These are phyloP conservation scores for Sceloporus tristichus DNA, from an alignment of 2,113 vertebrate genomes.

Conservation along the genomic window DNA sequence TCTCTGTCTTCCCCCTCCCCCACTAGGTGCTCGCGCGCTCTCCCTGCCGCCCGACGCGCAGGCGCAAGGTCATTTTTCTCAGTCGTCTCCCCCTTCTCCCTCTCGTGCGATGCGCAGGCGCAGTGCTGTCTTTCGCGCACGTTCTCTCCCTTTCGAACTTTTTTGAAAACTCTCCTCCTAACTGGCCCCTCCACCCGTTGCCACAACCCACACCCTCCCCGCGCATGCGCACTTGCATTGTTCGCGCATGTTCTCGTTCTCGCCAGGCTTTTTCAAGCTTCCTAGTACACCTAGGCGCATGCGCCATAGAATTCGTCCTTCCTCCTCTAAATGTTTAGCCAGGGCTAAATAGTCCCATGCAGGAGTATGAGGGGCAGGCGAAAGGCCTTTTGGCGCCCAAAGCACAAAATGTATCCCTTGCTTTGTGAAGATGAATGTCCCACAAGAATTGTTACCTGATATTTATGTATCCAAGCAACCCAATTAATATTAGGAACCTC, in stretches of 20 bases:
- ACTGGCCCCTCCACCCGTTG: not conserved
- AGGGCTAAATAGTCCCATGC: no score
- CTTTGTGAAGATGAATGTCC: no score
- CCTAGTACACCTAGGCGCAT: not conserved
- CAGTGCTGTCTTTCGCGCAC: not conserved
- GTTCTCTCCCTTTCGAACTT: conserved; percentile 12
- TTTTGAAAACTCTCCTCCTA: not conserved
- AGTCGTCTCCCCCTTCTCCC: not conserved
- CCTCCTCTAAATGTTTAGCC: no score
- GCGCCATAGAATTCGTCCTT: not conserved
- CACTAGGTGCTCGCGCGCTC: no score
- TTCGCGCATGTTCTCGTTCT: conserved; percentile 34
- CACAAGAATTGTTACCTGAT: not conserved
- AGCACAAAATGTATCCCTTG: not conserved
- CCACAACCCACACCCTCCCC: no score
- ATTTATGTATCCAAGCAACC: not conserved
- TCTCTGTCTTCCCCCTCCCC: no score
- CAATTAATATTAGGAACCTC: no score
- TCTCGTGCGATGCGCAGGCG: not conserved
- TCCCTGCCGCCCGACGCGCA: no score
- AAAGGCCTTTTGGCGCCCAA: not conserved
- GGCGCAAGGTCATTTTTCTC: no score
- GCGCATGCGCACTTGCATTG: not conserved
- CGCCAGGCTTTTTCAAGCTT: not conserved
- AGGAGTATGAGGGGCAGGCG: no score